phyloP scores from a whole-genome alignment of 1,140 invertebrate genomes.

The Drosophila bocqueti region DNA sequence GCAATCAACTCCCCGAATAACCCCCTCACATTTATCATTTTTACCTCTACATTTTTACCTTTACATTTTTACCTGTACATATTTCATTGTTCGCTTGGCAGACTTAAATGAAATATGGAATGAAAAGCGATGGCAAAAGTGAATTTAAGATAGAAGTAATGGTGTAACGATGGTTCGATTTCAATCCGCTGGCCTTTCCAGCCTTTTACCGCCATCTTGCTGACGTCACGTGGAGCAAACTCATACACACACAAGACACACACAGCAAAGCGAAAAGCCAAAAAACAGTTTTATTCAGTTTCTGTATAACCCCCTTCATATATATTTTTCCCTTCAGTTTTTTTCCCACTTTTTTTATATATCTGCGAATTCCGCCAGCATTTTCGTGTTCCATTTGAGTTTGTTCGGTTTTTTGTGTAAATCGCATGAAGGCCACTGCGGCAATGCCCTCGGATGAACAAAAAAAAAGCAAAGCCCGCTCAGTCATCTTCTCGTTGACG shows the following conservation, averaged over 20 bases:
- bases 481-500: conserved; percentile 49
- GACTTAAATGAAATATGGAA: conserved; percentile 48
- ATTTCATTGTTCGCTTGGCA: conserved; percentile 48
- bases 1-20: not conserved
- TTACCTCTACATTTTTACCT: conserved; percentile 33
- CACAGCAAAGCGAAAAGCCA: conserved; percentile 17
- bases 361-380: conserved; percentile 41
- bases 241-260: conserved; percentile 25
- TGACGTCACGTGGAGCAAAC: conserved; percentile 66
- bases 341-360: conserved; percentile 26
- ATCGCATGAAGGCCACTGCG: conserved; percentile 74
- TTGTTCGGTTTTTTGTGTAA: conserved; percentile 45
- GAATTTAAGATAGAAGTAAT: conserved; percentile 51
- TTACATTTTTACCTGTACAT: conserved; percentile 39
- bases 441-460: conserved; percentile 33
- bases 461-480: conserved; percentile 12
- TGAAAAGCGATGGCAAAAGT: conserved; percentile 35
- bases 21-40: conserved; percentile 37
- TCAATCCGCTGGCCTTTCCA: conserved; percentile 35
- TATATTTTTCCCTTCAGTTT: conserved; percentile 7
- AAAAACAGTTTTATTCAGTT: conserved; percentile 33
- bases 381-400: conserved; percentile 48
- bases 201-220: conserved; percentile 35
- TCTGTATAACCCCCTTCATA: conserved; percentile 9
- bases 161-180: conserved; percentile 41